phyloP scores from a whole-genome alignment of 2,113 vertebrate species.

The Eretmochelys imbricata region DNA sequence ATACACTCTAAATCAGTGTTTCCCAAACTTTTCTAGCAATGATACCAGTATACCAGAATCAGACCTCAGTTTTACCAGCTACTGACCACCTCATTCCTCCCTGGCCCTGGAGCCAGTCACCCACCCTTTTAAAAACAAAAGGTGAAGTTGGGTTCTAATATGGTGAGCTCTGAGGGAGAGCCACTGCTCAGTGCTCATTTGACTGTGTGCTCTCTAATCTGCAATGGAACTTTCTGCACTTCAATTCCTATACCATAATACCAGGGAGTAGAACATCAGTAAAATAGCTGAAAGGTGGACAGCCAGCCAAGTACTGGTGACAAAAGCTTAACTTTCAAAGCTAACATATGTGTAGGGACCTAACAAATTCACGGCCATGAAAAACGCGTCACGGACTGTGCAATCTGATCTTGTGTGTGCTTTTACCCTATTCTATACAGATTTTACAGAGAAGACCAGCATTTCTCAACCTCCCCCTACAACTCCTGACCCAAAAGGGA shows the following conservation, averaged over 20 bases:
- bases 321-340: not conserved
- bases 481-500: too few relatives aligned
- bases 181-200: not conserved
- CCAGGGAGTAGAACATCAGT: not conserved
- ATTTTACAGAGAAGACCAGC: too few relatives aligned
- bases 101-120: not conserved
- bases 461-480: too few relatives aligned
- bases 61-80: not conserved
- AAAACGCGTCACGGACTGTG: too few relatives aligned
- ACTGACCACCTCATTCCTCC: not conserved
- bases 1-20: not conserved
- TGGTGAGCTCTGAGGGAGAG: not conserved
- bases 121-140: not conserved
- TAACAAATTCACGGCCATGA: too few relatives aligned
- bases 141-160: fast-evolving
- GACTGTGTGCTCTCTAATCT: not conserved
- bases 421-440: too few relatives aligned
- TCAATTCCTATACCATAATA: not conserved
- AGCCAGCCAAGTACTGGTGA: not conserved
- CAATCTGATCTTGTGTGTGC: too few relatives aligned
- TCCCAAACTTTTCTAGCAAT: not conserved
- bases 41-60: not conserved
- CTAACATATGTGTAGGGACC: not conserved
- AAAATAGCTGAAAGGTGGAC: not conserved
- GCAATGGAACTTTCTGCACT: not conserved